Evolutionary conservation across 2,888 invertebrate species (phyloP).

Genomic region (Caenorhabditis sinica): DNA sequence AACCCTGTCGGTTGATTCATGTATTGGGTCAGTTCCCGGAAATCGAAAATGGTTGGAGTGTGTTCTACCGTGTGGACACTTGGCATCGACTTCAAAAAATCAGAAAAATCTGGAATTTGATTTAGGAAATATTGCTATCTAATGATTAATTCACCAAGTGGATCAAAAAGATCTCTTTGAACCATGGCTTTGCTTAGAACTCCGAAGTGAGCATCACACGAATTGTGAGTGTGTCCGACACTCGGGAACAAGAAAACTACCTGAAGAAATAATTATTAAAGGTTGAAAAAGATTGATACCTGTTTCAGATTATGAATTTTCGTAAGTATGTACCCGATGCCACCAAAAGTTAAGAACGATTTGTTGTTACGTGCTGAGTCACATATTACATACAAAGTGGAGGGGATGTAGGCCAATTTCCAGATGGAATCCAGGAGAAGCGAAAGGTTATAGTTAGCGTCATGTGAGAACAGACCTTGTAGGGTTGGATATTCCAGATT

Average conservation of each 20-base stretch:
- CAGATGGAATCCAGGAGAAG: neutral
- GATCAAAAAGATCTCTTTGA: neutral
- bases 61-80: neutral
- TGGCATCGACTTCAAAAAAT: neutral
- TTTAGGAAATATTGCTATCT: neutral
- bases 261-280: neutral
- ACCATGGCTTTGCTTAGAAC: neutral
- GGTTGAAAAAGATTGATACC: neutral
- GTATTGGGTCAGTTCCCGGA: neutral
- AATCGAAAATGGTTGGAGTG: neutral
- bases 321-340: neutral
- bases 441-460: neutral
- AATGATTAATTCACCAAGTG: neutral
- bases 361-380: neutral
- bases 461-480: neutral
- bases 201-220: neutral
- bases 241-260: neutral
- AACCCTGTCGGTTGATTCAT: neutral
- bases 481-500: neutral
- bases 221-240: slow-evolving; percentile 6
- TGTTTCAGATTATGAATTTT: neutral
- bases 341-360: neutral
- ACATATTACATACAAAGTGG: neutral
- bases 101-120: neutral
- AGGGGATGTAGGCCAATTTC: neutral